Evolutionary conservation across 2,888 invertebrate genomes (phyloP), one percentile per base, ranked within the genome.

Genomic region (Allophyes oxyacanthae): DNA sequence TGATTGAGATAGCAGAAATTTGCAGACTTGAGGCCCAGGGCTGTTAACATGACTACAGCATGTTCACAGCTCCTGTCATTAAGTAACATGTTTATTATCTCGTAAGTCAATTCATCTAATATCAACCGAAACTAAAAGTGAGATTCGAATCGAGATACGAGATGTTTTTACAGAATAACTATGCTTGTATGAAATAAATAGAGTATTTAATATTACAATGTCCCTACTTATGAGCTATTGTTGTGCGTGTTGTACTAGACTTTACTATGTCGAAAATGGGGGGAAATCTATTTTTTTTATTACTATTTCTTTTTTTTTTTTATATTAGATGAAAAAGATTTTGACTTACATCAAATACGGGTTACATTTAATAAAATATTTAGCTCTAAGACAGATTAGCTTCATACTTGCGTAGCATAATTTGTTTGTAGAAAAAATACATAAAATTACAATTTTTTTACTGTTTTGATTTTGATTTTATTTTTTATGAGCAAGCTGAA

Each of bases 331-430:
- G 59, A 56, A 57, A 56, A 57, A 48, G 46, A 20, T 34, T 53
- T 61, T 45, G 38, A 64, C 60, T 74, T 76, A 78, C 58, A 71
- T 75, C 61, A 73, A 77, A 82, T 78, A 78, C 75, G 80, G 77
- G 71, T 78, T 56, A 64, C 62, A 81, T 64, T 80, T 68, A 78
- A 71, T 20, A 4, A 20, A 20, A 20, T 72, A 77, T 75, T 76
- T 82, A 84, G 79, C 79, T 68, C 81, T 72, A 81, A 83, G 85
- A 85, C 77, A 88, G 84, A 83, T 79, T 71, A 82, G 85, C 77
- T 85, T 88, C 85, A 79, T 81, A 77, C 85, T 89, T 86, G 87
- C 82, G 55, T 69, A 58, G 44, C 46, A 34, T 42, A 51, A 37
- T 3, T 20, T 36, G 13, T 50, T 43, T 58, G 26, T 49, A 43